Evolutionary conservation across 2,888 invertebrate species (phyloP).

Genomic region (Julus scanicus): DNA sequence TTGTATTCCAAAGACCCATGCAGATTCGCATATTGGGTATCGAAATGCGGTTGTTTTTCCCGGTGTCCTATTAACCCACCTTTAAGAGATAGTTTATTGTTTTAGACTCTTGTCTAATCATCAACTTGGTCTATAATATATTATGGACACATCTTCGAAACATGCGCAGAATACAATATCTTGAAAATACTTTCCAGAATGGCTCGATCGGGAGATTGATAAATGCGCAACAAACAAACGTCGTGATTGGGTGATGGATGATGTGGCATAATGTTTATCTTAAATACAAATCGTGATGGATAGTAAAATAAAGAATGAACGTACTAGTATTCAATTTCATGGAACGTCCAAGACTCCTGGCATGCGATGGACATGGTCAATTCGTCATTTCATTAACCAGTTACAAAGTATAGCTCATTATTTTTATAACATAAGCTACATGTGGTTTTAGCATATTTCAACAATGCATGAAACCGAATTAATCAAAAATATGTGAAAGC

Average conservation of each 20-base stretch:
- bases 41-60: neutral
- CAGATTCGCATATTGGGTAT: neutral
- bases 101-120: neutral
- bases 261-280: conserved; percentile 18
- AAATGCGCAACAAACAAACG: conserved; percentile 27
- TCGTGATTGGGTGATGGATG: conserved; percentile 35
- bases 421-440: neutral
- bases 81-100: neutral
- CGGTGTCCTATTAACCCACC: neutral
- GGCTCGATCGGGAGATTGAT: conserved; percentile 22
- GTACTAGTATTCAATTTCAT: conserved; percentile 25
- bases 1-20: no score
- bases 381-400: conserved; percentile 23
- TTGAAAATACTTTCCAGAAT: neutral
- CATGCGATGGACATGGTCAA: conserved; percentile 16
- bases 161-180: neutral
- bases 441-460: neutral
- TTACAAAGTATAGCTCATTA: conserved; percentile 29
- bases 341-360: neutral
- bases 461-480: neutral
- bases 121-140: neutral
- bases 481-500: neutral
- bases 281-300: conserved; percentile 23
- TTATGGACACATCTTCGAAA: neutral
- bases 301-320: neutral